Evolutionary conservation across 2,797 vertebrate species (phyloP), one percentile per base, ranked within the genome.

Genomic region (Meda fulgida): DNA sequence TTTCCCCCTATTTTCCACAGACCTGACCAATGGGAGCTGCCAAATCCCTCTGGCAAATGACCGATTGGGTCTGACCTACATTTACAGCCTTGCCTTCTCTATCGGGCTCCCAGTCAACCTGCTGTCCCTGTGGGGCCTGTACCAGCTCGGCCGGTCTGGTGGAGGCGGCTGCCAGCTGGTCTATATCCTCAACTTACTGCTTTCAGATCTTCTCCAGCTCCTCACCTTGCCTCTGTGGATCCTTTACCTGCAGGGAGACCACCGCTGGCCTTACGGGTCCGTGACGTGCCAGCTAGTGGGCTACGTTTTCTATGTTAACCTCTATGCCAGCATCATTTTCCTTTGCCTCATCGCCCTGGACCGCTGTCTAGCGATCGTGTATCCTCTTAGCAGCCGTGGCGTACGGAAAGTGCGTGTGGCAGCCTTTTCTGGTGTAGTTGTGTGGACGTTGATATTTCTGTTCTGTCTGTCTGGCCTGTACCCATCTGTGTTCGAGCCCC

Each of bases 171-270:
- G 93, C 81, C 95, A 96, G 92, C 91, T 94, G 85, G 93, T 95
- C 81, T 95, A 94, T 90, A 95, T 96, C 88, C 92, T 96, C 79
- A 96, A 96, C 89, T 89, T 96, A 70, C 89, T 96, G 55, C 91
- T 96, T 55, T 95, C 96, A 13, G 95, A 96, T 88, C 92, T 96
- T 34, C 94, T 96, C 46, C 95, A 96, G 90, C 90, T 96, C 67
- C 91, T 96, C 77, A 95, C 95, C 19, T 87, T 96, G 80, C 96
- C 96, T 0, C 85, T 96, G 43, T 96, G 96, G 95, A 96, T 96
- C 75, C 85, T 95, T 13, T 96, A 96, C 85, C 92, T 96, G 14
- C 93, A 93, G 78, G 88, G 91, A 0, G 84, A 2, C 0, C 95
- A 96, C 86, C 88, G 71, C 23, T 96, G 95, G 96, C 89, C 90